These are phyloP conservation scores for Philonicus albiceps DNA, from an alignment of 2,888 invertebrate species.

Conservation along the genomic window DNA sequence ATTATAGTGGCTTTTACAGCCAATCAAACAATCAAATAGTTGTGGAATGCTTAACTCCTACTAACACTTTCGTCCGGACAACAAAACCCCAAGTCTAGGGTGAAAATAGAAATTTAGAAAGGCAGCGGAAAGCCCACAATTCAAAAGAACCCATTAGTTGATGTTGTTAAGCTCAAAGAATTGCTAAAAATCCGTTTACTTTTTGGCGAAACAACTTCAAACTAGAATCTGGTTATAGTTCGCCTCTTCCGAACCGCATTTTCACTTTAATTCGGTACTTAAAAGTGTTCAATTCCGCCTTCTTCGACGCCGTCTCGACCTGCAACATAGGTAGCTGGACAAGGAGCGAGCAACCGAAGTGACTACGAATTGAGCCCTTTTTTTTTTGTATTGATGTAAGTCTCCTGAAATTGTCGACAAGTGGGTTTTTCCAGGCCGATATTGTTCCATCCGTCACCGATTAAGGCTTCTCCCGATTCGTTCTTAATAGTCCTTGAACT, in stretches of 20 bases:
- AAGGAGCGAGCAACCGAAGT: neutral
- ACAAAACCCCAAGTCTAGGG: neutral
- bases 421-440: neutral
- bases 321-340: too few species aligned
- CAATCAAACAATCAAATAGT: too few species aligned
- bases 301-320: neutral
- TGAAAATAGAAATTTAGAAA: neutral
- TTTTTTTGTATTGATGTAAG: conserved; percentile 22
- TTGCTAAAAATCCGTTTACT: neutral
- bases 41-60: neutral
- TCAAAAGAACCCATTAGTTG: neutral
- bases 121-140: neutral
- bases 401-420: neutral
- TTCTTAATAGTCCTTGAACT: conserved; percentile 24
- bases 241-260: neutral
- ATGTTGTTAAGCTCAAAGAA: neutral
- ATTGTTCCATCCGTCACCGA: conserved; percentile 22
- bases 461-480: neutral
- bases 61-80: neutral
- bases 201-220: neutral
- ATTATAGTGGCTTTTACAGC: too few species aligned
- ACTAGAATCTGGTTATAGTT: neutral
- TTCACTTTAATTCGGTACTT: neutral
- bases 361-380: neutral
- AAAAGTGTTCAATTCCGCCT: conserved; percentile 3